Percentiles rank a stretch among this genome's conserved stretches.
These are phyloP conservation scores for Sula dactylatra DNA, from an alignment of 2,113 vertebrate species.

Conservation along the genomic window DNA sequence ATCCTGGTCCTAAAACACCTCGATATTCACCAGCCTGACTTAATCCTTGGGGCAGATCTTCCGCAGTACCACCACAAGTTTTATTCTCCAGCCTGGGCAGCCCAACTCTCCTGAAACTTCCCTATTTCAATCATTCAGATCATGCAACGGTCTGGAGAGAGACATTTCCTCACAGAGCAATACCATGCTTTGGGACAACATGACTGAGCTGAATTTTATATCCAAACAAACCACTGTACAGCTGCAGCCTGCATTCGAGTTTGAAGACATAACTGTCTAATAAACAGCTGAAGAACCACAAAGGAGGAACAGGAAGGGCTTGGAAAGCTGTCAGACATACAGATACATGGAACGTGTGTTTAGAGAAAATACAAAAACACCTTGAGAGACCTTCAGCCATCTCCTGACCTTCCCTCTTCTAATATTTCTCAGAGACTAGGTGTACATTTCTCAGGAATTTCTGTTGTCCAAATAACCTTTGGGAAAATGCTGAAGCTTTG, in stretches of 20 bases:
- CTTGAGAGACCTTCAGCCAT: conserved; percentile 22
- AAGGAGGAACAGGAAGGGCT: not conserved
- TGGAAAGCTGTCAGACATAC: not conserved
- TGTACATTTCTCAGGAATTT: conserved; percentile 1
- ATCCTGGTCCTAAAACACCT: not conserved
- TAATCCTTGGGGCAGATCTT: not conserved
- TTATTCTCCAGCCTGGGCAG: not conserved
- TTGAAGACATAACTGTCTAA: not conserved
- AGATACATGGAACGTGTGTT: accelerated
- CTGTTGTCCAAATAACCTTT: conserved; percentile 16
- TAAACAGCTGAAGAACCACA: not conserved
- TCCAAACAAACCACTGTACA: not conserved
- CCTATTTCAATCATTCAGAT: not conserved
- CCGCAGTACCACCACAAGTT: not conserved
- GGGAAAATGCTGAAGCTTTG: conserved; percentile 3
- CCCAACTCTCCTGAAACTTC: not conserved
- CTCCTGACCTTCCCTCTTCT: conserved; percentile 11
- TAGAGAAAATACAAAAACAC: conserved; percentile 33
- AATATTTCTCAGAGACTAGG: not conserved
- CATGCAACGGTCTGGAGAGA: not conserved
- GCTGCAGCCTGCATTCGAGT: not conserved
- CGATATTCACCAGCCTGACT: not conserved
- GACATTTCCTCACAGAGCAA: not conserved
- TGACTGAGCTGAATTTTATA: not conserved
- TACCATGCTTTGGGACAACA: not conserved